Conservation (phyloP, 37 sponge, comb jelly and placozoan species). For the Cladorhizidae sp. region DNA sequence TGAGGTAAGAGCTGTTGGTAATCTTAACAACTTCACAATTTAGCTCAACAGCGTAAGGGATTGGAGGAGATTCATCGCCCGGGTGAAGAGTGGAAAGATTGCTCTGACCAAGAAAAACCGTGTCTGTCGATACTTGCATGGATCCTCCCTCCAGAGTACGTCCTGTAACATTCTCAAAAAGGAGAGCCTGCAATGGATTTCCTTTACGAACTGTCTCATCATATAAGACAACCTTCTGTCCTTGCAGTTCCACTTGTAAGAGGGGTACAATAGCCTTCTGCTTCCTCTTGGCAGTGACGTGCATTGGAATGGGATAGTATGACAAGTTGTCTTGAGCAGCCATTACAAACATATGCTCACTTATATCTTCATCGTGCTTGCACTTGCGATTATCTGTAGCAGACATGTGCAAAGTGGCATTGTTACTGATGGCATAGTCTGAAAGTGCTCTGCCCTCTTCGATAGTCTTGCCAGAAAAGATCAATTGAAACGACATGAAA, state of each 20-base stretch:
- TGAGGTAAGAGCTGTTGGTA: no score
- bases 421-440: conserved; percentile 82
- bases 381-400: background rate
- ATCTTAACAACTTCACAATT: no score
- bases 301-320: conserved; percentile 88
- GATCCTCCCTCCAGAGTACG: conserved; percentile 88
- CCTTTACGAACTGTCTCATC: conserved; percentile 82
- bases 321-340: conserved; percentile 84
- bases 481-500: conserved; percentile 40
- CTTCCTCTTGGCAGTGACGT: no score
- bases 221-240: no score
- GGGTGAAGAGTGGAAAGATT: conserved; percentile 83
- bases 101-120: no score
- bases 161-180: conserved; percentile 91
- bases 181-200: conserved; percentile 78
- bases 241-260: no score
- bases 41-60: no score
- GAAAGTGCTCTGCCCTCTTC: conserved; percentile 82
- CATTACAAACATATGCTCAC: conserved; percentile 70
- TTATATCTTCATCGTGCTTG: background rate
- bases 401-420: conserved; percentile 58
- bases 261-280: no score
- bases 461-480: no score
- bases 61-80: conserved; percentile 93
- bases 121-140: conserved; percentile 55